phyloP scores from a whole-genome alignment of 2,888 invertebrate species.

The Caenorhabditis angaria region DNA sequence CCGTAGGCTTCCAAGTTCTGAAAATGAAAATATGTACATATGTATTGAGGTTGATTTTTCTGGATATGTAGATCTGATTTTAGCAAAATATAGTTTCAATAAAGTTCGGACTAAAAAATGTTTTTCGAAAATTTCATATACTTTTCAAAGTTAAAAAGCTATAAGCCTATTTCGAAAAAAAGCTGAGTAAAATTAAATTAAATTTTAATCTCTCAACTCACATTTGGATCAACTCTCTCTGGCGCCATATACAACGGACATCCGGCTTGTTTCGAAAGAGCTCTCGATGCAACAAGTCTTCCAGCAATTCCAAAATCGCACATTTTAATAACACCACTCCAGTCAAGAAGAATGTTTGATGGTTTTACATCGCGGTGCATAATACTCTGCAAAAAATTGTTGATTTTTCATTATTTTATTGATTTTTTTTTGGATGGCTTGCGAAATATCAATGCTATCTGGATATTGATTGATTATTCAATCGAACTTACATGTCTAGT shows the following conservation, averaged over 20 bases:
- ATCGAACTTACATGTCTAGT: constrained; percentile 79
- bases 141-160: neutral
- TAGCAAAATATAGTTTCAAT: too few species aligned
- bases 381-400: constrained; percentile 58
- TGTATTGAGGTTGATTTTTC: too few species aligned
- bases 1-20: constrained; percentile 79
- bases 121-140: neutral
- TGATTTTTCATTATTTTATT: too few species aligned
- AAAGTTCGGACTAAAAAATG: too few species aligned
- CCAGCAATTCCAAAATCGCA: constrained; percentile 98
- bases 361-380: constrained; percentile 77
- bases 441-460: neutral
- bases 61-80: too few species aligned
- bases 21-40: neutral
- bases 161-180: too few species aligned
- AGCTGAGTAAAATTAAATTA: too few species aligned
- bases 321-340: constrained; percentile 91
- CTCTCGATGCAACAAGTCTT: constrained; percentile 87
- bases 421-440: neutral
- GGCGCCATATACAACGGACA: constrained; percentile 98
- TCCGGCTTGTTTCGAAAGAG: constrained; percentile 80
- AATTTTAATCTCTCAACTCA: constrained; percentile 6
- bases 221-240: constrained; percentile 49
- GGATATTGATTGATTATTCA: too few species aligned
- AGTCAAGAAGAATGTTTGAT: constrained; percentile 93